These are phyloP conservation scores for Tetramorium parvispinum DNA, from an alignment of 1,140 invertebrate genomes.

Conservation along the genomic window DNA sequence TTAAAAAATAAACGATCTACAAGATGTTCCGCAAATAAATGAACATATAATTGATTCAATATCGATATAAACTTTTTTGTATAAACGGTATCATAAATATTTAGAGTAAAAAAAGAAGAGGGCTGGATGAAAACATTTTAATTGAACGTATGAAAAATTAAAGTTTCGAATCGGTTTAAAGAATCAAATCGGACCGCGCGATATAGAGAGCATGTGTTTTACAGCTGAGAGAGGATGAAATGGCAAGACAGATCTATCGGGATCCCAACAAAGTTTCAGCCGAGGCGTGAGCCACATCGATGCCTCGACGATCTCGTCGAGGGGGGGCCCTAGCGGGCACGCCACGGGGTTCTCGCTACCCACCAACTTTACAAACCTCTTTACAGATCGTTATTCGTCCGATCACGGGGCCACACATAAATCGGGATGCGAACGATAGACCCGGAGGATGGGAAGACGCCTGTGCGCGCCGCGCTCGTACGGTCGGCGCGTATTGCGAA, in stretches of 20 bases:
- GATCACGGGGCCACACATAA: constrained; percentile 82
- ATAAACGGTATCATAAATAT: neutral
- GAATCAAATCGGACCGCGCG: neutral
- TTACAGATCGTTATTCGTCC: constrained; percentile 85
- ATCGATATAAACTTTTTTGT: neutral
- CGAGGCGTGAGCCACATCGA: constrained; percentile 64
- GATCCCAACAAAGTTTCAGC: constrained; percentile 61
- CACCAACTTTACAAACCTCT: constrained; percentile 85
- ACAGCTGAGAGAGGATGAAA: neutral
- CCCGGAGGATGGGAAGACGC: neutral
- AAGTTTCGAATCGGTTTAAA: neutral
- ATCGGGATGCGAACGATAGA: constrained; percentile 60
- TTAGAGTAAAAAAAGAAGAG: neutral
- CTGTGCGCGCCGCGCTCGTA: constrained; percentile 7
- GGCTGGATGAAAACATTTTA: neutral
- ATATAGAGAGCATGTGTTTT: neutral
- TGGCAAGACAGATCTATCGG: constrained; percentile 9
- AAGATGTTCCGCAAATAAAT: too few relatives aligned
- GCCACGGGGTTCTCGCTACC: constrained; percentile 83
- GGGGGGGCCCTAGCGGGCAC: constrained; percentile 69
- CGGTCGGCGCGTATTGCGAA: constrained; percentile 15
- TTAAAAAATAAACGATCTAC: neutral
- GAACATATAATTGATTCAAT: neutral
- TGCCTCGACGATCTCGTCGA: constrained; percentile 70
- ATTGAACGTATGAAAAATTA: neutral